These are phyloP conservation scores for Sakesphorus luctuosus DNA, from an alignment of 2,113 vertebrate species.

Conservation along the genomic window DNA sequence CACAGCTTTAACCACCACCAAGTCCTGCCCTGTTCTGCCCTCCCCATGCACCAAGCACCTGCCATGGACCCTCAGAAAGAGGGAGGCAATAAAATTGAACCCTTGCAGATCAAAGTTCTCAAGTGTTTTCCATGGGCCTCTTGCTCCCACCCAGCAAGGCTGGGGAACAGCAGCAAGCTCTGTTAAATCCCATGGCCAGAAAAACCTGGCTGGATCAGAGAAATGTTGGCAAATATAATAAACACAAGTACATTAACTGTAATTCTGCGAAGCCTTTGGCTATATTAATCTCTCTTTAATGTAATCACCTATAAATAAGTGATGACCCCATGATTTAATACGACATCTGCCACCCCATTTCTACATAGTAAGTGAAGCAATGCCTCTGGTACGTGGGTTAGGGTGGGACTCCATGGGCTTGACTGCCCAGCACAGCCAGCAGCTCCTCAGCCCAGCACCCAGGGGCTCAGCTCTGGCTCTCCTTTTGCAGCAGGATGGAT, in stretches of 20 bases:
- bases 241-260: conserved; percentile 77
- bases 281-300: conserved; percentile 83
- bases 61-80: fast-evolving
- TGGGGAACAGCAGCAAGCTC: not conserved
- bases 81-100: not conserved
- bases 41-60: fast-evolving
- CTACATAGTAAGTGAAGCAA: not conserved
- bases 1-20: fast-evolving
- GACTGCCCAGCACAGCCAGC: fast-evolving
- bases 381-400: not conserved
- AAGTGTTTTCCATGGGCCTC: not conserved
- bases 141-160: not conserved
- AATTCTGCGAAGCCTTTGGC: conserved; percentile 74
- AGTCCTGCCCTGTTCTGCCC: not conserved
- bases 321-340: conserved; percentile 77
- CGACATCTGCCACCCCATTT: conserved; percentile 66
- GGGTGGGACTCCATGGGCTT: fast-evolving
- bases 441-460: fast-evolving
- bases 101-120: not conserved
- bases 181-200: conserved; percentile 36
- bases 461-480: fast-evolving
- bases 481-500: not conserved
- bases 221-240: conserved; percentile 53
- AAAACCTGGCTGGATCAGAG: not conserved
- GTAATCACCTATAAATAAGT: conserved; percentile 84